A percentile compares a stretch with the other conserved stretches of the same genome.
Conservation (phyloP, 2,888 invertebrate species). For the Gymnosoma rotundatum region DNA sequence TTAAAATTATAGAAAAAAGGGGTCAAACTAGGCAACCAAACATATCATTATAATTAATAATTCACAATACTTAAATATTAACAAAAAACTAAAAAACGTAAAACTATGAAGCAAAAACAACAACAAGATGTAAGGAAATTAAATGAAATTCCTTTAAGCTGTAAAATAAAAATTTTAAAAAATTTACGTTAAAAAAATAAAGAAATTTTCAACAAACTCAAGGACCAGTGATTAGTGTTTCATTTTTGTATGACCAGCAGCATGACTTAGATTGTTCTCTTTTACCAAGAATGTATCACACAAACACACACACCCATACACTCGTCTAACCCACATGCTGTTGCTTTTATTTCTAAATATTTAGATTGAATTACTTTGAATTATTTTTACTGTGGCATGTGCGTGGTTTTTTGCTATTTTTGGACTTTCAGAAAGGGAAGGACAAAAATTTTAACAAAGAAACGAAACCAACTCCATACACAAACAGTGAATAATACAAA, state of each 20-base stretch:
- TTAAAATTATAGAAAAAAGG: slow-evolving; percentile 35
- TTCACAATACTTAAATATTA: slow-evolving; percentile 23
- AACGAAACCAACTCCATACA: background rate
- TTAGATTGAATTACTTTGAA: background rate
- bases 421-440: background rate
- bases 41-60: slow-evolving; percentile 55
- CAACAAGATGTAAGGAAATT: background rate
- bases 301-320: background rate
- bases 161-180: too few relatives aligned
- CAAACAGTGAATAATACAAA: background rate
- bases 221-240: too few relatives aligned
- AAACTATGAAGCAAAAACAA: background rate
- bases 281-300: background rate
- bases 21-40: slow-evolving; percentile 63
- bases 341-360: slow-evolving; percentile 24
- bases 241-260: too few relatives aligned
- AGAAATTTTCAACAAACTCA: too few relatives aligned
- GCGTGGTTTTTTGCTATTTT: slow-evolving; percentile 27
- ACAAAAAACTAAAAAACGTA: background rate
- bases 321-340: slow-evolving; percentile 16
- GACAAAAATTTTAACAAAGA: background rate
- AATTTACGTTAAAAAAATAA: too few relatives aligned
- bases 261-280: too few relatives aligned
- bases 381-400: slow-evolving; percentile 7
- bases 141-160: too few relatives aligned